Conservation (phyloP, 2,888 invertebrate species). For the Yponomeuta plumbellus region DNA sequence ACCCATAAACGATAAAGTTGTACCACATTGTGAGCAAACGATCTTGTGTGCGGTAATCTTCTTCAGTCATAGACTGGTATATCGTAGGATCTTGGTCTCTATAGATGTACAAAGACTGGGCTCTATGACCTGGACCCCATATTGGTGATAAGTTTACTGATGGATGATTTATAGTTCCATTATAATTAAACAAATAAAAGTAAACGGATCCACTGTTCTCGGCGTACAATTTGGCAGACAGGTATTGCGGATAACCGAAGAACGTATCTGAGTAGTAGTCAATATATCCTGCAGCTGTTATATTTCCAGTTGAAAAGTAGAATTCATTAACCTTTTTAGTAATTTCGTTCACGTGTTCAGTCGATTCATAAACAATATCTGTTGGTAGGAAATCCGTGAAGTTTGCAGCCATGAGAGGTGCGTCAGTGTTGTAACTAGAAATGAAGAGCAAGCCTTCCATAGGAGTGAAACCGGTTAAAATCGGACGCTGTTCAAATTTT, state of each 20-base stretch:
- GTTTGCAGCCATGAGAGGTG: slow-evolving; percentile 6
- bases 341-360: slow-evolving; percentile 25
- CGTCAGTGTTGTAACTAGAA: slow-evolving; percentile 13
- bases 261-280: slow-evolving; percentile 37
- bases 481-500: slow-evolving; percentile 23
- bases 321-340: slow-evolving; percentile 26
- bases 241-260: slow-evolving; percentile 28
- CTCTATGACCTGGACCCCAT: slow-evolving; percentile 8
- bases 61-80: slow-evolving; percentile 10
- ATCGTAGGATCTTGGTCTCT: not conserved
- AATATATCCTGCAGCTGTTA: slow-evolving; percentile 26
- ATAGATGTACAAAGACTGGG: not conserved
- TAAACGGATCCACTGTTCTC: slow-evolving; percentile 10
- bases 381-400: slow-evolving; percentile 17
- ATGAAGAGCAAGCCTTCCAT: slow-evolving; percentile 39
- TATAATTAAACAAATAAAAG: slow-evolving; percentile 9
- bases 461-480: slow-evolving; percentile 38
- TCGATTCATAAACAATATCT: slow-evolving; percentile 18
- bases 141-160: not conserved
- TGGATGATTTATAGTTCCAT: slow-evolving; percentile 9
- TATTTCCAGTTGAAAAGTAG: slow-evolving; percentile 30
- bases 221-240: slow-evolving; percentile 2
- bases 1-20: slow-evolving; percentile 16
- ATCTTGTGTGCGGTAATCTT: slow-evolving; percentile 9
- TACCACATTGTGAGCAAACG: slow-evolving; percentile 10